These are phyloP conservation scores for Dexiosoma caninum DNA, from an alignment of 2,888 invertebrate genomes.

Conservation along the genomic window DNA sequence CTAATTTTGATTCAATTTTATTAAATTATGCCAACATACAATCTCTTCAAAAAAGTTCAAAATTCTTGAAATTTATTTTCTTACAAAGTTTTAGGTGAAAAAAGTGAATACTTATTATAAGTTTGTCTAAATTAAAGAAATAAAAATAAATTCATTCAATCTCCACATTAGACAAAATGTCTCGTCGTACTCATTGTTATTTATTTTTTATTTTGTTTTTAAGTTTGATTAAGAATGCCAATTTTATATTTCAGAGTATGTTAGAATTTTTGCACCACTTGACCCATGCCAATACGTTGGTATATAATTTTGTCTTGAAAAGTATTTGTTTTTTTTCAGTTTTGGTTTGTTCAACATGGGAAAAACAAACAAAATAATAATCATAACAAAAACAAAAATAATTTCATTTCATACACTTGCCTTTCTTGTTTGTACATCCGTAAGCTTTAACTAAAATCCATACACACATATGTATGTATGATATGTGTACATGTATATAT, in stretches of 20 bases:
- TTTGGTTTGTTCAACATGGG: no score
- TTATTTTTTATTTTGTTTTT: conserved; percentile 3
- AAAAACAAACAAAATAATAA: no score
- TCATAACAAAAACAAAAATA: no score
- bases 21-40: no score
- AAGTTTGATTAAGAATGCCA: not conserved
- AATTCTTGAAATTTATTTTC: no score
- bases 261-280: conserved; percentile 9
- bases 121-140: not conserved
- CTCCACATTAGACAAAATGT: conserved; percentile 42
- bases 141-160: conserved; percentile 27
- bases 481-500: no score
- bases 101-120: not conserved
- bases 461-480: no score
- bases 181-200: conserved; percentile 25
- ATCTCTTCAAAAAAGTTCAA: no score
- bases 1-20: no score
- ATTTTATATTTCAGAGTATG: not conserved
- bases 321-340: not conserved
- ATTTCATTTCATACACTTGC: no score
- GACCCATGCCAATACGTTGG: conserved; percentile 30
- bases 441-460: no score
- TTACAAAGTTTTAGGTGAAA: not conserved
- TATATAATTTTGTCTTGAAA: conserved; percentile 1
- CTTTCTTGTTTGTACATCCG: no score